Evolutionary conservation across 2,888 invertebrate species (phyloP).

Genomic region (Xestia xanthographa): DNA sequence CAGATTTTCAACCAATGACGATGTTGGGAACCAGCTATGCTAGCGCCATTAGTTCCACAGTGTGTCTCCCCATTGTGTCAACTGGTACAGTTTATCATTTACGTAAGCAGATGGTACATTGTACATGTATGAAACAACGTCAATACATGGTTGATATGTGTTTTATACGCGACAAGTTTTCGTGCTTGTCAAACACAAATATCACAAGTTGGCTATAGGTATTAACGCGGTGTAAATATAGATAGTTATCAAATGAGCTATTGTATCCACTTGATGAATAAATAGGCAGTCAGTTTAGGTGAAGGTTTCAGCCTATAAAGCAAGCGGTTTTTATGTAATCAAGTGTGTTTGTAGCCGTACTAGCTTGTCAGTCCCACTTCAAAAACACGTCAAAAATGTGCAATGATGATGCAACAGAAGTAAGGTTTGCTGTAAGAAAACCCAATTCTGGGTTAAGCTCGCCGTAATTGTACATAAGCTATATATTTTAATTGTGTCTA

Average conservation of each 20-base stretch:
- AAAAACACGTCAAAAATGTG: conserved; percentile 12
- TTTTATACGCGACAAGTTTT: not conserved
- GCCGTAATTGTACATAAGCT: too few species aligned
- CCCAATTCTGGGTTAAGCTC: too few species aligned
- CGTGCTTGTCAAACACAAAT: not conserved
- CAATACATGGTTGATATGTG: not conserved
- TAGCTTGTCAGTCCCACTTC: not conserved
- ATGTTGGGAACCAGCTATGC: too few species aligned
- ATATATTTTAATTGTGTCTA: too few species aligned
- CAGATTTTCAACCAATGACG: too few species aligned
- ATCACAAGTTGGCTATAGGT: not conserved
- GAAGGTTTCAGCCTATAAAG: not conserved
- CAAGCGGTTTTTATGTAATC: too few species aligned
- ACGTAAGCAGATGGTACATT: not conserved
- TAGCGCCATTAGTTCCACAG: too few species aligned
- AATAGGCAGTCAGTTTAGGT: not conserved
- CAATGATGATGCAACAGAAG: not conserved
- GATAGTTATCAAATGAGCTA: not conserved
- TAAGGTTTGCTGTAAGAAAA: too few species aligned
- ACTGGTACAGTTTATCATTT: not conserved
- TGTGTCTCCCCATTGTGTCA: too few species aligned
- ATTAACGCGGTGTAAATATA: not conserved
- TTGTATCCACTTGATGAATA: not conserved
- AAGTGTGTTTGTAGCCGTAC: not conserved
- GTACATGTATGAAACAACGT: not conserved